These are phyloP conservation scores for Etheostoma cragini DNA, from an alignment of 2,113 vertebrate genomes.

Conservation along the genomic window DNA sequence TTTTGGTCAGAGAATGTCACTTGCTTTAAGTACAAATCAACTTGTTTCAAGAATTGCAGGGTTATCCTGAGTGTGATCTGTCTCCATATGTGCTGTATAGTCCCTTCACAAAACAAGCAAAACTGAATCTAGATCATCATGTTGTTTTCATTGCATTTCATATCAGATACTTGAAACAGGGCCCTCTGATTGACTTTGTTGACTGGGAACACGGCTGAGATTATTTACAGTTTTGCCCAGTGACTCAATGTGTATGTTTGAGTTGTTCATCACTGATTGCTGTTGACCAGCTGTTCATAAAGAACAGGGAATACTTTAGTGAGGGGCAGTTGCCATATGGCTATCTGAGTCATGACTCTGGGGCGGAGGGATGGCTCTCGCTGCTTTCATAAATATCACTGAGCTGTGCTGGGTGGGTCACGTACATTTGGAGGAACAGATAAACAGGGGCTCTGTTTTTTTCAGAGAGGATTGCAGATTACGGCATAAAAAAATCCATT, in stretches of 20 bases:
- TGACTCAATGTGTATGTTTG: slow-evolving; percentile 27
- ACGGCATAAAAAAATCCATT: slow-evolving; percentile 15
- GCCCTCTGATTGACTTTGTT: neutral
- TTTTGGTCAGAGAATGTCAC: slow-evolving; percentile 1
- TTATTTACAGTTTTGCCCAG: slow-evolving; percentile 21
- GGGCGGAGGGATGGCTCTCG: neutral
- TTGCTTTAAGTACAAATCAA: neutral
- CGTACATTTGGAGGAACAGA: slow-evolving; percentile 20
- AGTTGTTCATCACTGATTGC: slow-evolving; percentile 45
- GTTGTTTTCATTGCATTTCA: neutral
- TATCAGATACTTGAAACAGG: neutral
- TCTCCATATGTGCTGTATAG: neutral
- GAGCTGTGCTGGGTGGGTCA: slow-evolving; percentile 30
- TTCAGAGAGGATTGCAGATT: neutral
- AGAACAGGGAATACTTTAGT: slow-evolving; percentile 43
- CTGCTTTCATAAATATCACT: slow-evolving; percentile 30
- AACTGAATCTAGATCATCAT: neutral
- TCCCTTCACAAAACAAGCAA: neutral
- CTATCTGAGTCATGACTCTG: slow-evolving; percentile 23
- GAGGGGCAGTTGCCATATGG: slow-evolving; percentile 58
- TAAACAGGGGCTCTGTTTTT: slow-evolving; percentile 4
- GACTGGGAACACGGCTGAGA: neutral
- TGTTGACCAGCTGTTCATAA: slow-evolving; percentile 63
- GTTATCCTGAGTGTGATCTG: slow-evolving; percentile 12
- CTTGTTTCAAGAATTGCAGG: neutral